Evolutionary conservation across 2,888 invertebrate genomes (phyloP), one percentile per base, ranked within the genome.

Genomic region (Smittia sp.): DNA sequence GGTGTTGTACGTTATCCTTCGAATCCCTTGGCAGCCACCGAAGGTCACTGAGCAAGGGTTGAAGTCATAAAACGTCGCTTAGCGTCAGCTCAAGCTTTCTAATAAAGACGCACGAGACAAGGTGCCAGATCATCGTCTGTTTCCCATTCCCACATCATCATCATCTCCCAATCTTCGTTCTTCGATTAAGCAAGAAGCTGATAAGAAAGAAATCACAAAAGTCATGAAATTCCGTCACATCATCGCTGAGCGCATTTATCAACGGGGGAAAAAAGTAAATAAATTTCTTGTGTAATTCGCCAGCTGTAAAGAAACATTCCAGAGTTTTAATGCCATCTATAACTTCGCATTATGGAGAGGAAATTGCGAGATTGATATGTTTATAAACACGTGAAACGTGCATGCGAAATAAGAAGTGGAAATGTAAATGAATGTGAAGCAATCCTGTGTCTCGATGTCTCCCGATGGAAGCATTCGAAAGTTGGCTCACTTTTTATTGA

Each of bases 321-420:
- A 22, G 22, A 13, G 58, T 58, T 58, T 58, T 58, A 63, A 63
- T 27, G 63, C 25, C 25, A 63, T 63, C 27, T 25, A 63, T 27
- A 27, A 63, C 27, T 25, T 63, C 63, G 27, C 63, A 63, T 27
- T 58, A 58, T 22, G 20, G 58, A 58, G 15, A 46, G n/a, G 58
- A 58, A 58, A 58, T 3, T 58, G 27, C 7, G 27, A 24, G 63
- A 63, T 63, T 63, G 63, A 63, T 27, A 63, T 63, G 63, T 63
- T 63, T 27, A 63, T 63, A 63, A 63, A 63, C 63, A 63, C 63
- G 9, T 25, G 20, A 63, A 63, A 25, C 27, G 20, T 25, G 27
- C 63, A 24, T 27, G 2, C 25, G 27, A 63, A 63, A 27, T 1
- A 20, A 63, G 1, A 20, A 62, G 18, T 62, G 7, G 7, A 62